phyloP scores from a whole-genome alignment of 2,888 invertebrate genomes.

The Coenonympha arcania region DNA sequence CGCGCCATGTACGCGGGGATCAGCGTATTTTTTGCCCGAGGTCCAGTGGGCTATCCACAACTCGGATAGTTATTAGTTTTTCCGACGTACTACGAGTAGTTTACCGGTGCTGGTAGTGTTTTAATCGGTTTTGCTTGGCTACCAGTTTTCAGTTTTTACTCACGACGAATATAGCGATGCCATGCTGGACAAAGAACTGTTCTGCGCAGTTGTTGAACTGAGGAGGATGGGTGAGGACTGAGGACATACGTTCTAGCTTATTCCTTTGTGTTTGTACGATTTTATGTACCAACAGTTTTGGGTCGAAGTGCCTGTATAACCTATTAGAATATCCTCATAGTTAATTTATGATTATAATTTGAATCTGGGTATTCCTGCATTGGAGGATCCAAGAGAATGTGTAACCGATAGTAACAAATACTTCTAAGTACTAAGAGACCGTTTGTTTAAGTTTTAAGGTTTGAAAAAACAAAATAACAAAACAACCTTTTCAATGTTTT shows the following conservation, averaged over 20 bases:
- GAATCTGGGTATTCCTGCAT: too few relatives aligned
- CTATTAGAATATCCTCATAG: too few relatives aligned
- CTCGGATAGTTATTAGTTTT: constrained; percentile 25
- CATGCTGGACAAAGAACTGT: background rate
- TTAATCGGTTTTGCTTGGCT: constrained; percentile 21
- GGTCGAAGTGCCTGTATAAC: too few relatives aligned
- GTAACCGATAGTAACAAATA: too few relatives aligned
- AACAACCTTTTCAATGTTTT: too few relatives aligned
- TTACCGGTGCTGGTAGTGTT: constrained; percentile 26
- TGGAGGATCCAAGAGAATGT: too few relatives aligned
- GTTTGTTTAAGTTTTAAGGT: too few relatives aligned
- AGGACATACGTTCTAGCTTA: background rate
- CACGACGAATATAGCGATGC: constrained; percentile 3
- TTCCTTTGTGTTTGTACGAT: too few relatives aligned
- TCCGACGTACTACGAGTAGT: constrained; percentile 25
- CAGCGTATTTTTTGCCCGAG: constrained; percentile 44
- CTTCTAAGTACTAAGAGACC: too few relatives aligned
- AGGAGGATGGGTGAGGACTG: background rate
- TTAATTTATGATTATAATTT: too few relatives aligned
- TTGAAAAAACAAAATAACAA: too few relatives aligned
- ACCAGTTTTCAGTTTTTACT: constrained; percentile 6
- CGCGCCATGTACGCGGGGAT: constrained; percentile 47
- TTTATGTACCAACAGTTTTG: too few relatives aligned
- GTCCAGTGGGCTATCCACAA: constrained; percentile 16
- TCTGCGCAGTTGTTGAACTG: background rate